Evolutionary conservation across 2,113 vertebrate genomes (phyloP).

Genomic region (Scophthalmus maximus): DNA sequence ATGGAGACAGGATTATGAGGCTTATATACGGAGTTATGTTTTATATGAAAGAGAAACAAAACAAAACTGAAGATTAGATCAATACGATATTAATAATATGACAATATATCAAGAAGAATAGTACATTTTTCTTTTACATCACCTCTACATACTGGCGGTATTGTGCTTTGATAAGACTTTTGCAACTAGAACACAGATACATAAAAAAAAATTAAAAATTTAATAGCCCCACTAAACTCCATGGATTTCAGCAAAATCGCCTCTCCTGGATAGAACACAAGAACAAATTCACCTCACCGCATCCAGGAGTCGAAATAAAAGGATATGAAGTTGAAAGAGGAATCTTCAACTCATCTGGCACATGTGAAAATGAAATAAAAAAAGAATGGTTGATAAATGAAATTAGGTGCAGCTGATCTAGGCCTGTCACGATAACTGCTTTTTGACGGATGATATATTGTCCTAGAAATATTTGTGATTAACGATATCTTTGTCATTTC

Average conservation of each 20-base stretch:
- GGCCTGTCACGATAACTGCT: no score
- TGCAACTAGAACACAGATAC: slow-evolving; percentile 80
- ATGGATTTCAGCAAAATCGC: slow-evolving; percentile 47
- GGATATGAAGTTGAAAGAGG: slow-evolving; percentile 50
- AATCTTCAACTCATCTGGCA: slow-evolving; percentile 20
- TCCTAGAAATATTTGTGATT: no score
- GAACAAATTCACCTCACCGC: slow-evolving; percentile 23
- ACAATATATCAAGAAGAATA: slow-evolving; percentile 82
- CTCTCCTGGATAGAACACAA: slow-evolving; percentile 5
- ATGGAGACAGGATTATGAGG: slow-evolving; percentile 80
- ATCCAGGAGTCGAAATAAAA: slow-evolving; percentile 31
- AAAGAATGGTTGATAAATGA: slow-evolving; percentile 18
- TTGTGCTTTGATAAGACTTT: slow-evolving; percentile 87
- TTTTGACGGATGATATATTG: no score
- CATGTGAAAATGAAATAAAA: slow-evolving; percentile 22
- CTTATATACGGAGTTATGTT: slow-evolving; percentile 74
- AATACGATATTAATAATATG: slow-evolving; percentile 80
- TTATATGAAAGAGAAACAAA: slow-evolving; percentile 76
- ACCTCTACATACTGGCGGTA: slow-evolving; percentile 81
- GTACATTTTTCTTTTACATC: slow-evolving; percentile 80
- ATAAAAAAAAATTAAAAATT: slow-evolving; percentile 43
- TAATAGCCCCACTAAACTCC: slow-evolving; percentile 64
- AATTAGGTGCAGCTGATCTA: slow-evolving; percentile 29
- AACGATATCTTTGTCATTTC: no score
- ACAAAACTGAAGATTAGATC: slow-evolving; percentile 57